These are phyloP conservation scores for Callipepla squamata DNA, from an alignment of 2,113 vertebrate species.

Conservation along the genomic window DNA sequence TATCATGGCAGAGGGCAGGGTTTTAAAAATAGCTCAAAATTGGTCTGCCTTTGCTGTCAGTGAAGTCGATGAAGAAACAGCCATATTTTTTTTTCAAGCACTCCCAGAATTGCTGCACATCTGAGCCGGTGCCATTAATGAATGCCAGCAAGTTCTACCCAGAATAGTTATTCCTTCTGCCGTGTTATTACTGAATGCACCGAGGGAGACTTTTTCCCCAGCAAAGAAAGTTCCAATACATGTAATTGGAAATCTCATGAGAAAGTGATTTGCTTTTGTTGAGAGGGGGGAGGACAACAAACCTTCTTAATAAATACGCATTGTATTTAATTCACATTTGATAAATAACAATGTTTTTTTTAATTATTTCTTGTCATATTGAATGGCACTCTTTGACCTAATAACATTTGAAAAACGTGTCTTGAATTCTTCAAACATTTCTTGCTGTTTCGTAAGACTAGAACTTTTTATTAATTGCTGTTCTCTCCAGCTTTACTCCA, in stretches of 20 bases:
- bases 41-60: not conserved
- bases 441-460: not conserved
- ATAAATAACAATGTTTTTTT: not conserved
- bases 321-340: not conserved
- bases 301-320: not conserved
- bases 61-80: not conserved
- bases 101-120: not conserved
- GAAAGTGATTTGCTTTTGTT: not conserved
- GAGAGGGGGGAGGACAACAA: not conserved
- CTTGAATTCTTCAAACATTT: not conserved
- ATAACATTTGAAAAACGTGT: not conserved
- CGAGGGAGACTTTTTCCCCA: not conserved
- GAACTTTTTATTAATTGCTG: not conserved
- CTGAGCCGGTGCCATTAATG: conserved; percentile 4
- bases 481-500: not conserved
- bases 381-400: not conserved
- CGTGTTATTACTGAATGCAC: not conserved
- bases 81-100: not conserved
- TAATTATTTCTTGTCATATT: not conserved
- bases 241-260: not conserved
- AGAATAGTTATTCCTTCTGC: not conserved
- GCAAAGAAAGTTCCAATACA: not conserved
- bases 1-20: not conserved
- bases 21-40: not conserved
- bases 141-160: conserved; percentile 31